phyloP scores from a whole-genome alignment of 2,888 invertebrate species.

The Habrosyne pyritoides region DNA sequence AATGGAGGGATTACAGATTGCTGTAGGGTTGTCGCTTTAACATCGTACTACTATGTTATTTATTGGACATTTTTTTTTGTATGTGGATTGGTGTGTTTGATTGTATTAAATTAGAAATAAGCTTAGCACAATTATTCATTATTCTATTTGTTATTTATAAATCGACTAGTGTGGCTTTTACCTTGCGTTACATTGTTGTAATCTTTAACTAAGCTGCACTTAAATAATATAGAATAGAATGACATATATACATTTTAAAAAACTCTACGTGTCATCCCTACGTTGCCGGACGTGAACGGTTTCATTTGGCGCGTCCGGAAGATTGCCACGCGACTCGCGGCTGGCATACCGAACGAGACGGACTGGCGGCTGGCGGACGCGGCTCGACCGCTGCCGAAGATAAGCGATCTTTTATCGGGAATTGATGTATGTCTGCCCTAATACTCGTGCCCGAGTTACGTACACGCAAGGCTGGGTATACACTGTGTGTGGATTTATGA shows the following conservation, averaged over 20 bases:
- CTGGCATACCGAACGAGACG: conserved; percentile 39
- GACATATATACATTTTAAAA: neutral
- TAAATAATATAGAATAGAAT: too few species aligned
- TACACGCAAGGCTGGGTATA: neutral
- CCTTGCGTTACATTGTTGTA: too few species aligned
- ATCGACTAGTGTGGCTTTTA: too few species aligned
- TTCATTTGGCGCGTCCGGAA: conserved; percentile 43
- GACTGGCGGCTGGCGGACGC: conserved; percentile 30
- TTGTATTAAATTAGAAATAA: too few species aligned
- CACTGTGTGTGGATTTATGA: neutral
- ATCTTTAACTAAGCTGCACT: too few species aligned
- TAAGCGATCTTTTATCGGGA: conserved; percentile 60
- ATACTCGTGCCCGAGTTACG: conserved; percentile 27
- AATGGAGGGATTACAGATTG: conserved; percentile 51
- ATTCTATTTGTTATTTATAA: too few species aligned
- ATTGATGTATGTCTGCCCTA: conserved; percentile 53
- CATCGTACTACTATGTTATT: neutral
- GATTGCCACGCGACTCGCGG: conserved; percentile 35
- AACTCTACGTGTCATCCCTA: neutral
- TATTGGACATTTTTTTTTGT: neutral
- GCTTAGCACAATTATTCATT: too few species aligned
- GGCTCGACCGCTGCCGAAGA: conserved; percentile 36
- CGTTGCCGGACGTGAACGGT: conserved; percentile 27
- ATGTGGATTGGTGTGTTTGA: too few species aligned
- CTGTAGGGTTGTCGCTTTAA: neutral